A percentile compares a stretch with the other conserved stretches of the same genome.
These are phyloP conservation scores for Solenopsis invicta DNA, from an alignment of 1,140 invertebrate genomes.

Conservation along the genomic window DNA sequence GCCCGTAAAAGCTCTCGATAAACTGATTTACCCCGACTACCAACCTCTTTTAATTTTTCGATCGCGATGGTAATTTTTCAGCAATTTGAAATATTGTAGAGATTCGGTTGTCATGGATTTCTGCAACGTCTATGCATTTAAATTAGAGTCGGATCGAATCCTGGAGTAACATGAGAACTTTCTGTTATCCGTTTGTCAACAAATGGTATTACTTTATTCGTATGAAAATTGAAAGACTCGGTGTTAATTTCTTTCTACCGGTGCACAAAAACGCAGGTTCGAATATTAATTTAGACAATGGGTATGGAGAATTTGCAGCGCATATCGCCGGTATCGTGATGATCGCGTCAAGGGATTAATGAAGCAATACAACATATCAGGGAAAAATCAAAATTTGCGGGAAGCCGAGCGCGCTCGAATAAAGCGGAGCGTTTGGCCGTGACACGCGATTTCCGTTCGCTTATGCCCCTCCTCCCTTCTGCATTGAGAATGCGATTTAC, in stretches of 20 bases:
- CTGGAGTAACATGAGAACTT: constrained; percentile 18
- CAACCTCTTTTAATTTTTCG: constrained; percentile 63
- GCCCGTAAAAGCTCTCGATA: constrained; percentile 63
- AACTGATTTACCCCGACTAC: constrained; percentile 59
- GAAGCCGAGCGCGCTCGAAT: constrained; percentile 19
- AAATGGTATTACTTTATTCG: background rate
- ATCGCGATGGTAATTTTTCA: constrained; percentile 46
- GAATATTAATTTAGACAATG: background rate
- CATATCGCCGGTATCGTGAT: background rate
- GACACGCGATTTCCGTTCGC: constrained; percentile 74
- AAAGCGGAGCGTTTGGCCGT: constrained; percentile 63
- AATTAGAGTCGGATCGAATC: constrained; percentile 30
- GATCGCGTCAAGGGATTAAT: constrained; percentile 56
- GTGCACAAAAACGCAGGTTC: constrained; percentile 4
- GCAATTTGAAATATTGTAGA: constrained; percentile 56
- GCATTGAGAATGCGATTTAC: constrained; percentile 68
- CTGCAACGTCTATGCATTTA: constrained; percentile 20
- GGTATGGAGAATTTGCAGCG: constrained; percentile 14
- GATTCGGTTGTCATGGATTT: constrained; percentile 13
- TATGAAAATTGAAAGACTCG: background rate
- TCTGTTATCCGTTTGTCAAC: constrained; percentile 11
- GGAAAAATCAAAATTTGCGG: constrained; percentile 61
- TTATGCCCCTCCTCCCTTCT: constrained; percentile 50
- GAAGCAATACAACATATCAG: constrained; percentile 53
- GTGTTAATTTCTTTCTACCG: background rate